phyloP scores from a whole-genome alignment of 1,140 invertebrate species.

The Cotesia glomerata region DNA sequence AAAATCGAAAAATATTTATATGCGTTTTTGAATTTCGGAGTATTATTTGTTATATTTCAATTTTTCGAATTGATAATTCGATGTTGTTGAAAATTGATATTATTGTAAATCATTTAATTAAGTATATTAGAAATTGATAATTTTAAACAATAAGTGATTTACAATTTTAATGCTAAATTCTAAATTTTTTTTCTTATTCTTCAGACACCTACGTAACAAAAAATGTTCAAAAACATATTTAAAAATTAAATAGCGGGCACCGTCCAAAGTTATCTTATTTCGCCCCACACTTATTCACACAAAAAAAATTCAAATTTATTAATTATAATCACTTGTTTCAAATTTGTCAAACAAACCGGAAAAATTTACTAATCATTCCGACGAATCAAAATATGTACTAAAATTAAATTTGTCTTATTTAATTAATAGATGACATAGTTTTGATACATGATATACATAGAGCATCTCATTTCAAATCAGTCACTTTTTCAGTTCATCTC shows the following conservation, averaged over 20 bases:
- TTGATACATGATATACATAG: too few relatives aligned
- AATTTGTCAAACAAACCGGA: too few relatives aligned
- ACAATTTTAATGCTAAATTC: neutral
- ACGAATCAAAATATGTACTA: too few relatives aligned
- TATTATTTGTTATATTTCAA: constrained; percentile 14
- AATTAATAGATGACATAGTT: too few relatives aligned
- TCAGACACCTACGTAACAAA: neutral
- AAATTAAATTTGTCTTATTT: too few relatives aligned
- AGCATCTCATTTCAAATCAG: too few relatives aligned
- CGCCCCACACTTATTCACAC: constrained; percentile 37
- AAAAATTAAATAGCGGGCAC: constrained; percentile 43
- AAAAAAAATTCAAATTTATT: neutral
- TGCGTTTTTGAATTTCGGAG: neutral
- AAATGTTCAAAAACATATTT: constrained; percentile 31
- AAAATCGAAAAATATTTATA: constrained; percentile 9
- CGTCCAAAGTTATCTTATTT: constrained; percentile 51
- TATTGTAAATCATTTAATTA: constrained; percentile 1
- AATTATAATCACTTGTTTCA: too few relatives aligned
- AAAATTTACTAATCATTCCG: too few relatives aligned
- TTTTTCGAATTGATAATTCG: neutral
- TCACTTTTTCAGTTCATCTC: too few relatives aligned
- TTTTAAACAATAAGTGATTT: neutral
- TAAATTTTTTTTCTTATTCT: neutral
- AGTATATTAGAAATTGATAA: neutral
- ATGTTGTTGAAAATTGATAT: neutral